Conservation (phyloP, 2,888 invertebrate species). For the Microctonus aethiopoides region DNA sequence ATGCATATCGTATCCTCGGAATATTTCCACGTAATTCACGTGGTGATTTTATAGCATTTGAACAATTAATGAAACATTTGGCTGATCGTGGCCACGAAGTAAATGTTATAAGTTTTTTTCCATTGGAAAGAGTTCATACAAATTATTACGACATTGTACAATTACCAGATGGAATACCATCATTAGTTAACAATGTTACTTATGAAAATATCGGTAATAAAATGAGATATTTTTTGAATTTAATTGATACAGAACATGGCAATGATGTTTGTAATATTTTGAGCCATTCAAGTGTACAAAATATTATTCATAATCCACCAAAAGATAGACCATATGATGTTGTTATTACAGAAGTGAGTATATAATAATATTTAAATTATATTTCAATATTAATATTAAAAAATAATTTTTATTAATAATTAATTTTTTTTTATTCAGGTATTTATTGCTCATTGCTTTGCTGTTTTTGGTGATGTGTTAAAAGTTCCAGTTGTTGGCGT, state of each 20-base stretch:
- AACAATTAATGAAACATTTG: conserved; percentile 64
- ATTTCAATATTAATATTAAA: background rate
- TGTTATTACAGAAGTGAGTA: conserved; percentile 51
- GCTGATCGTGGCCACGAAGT: conserved; percentile 67
- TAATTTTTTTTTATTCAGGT: conserved; percentile 31
- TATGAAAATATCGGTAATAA: conserved; percentile 31
- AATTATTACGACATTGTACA: conserved; percentile 61
- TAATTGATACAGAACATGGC: conserved; percentile 39
- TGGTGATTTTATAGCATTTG: conserved; percentile 69
- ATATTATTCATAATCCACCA: conserved; percentile 50
- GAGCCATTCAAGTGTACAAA: conserved; percentile 43
- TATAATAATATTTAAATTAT: background rate
- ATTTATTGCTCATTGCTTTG: conserved; percentile 39
- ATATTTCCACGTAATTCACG: conserved; percentile 67
- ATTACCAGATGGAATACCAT: conserved; percentile 40
- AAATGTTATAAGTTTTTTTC: conserved; percentile 61
- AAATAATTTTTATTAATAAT: background rate
- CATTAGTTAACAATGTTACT: conserved; percentile 47
- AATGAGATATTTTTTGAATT: conserved; percentile 37
- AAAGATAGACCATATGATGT: conserved; percentile 53
- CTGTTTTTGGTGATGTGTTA: conserved; percentile 41
- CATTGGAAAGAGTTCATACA: conserved; percentile 52
- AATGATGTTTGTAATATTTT: conserved; percentile 45
- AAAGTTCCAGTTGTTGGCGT: conserved; percentile 41
- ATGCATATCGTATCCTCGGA: conserved; percentile 67